Percentiles rank a stretch among this genome's conserved stretches.
Conservation (phyloP, 2,113 vertebrate species). For the Bagarius yarrelli region DNA sequence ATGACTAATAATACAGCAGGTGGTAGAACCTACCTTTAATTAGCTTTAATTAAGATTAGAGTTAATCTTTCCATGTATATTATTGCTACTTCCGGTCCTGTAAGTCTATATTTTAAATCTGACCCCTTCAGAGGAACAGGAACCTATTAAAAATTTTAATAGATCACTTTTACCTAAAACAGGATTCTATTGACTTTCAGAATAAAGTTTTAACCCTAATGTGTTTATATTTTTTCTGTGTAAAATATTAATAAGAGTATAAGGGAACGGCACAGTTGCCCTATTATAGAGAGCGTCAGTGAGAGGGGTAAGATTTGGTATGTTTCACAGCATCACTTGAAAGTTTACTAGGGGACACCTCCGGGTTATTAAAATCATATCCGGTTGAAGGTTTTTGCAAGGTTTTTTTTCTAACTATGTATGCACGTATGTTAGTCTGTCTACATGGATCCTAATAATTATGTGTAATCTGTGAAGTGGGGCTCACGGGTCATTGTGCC, state of each 20-base stretch:
- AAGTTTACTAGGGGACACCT: not conserved
- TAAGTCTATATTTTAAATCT: too few relatives aligned
- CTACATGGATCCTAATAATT: conserved; percentile 7
- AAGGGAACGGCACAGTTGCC: not conserved
- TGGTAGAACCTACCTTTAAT: too few relatives aligned
- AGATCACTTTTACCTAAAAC: too few relatives aligned
- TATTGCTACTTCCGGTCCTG: too few relatives aligned
- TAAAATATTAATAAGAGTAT: not conserved
- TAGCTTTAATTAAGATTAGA: too few relatives aligned
- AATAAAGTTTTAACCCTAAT: not conserved
- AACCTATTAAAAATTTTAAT: too few relatives aligned
- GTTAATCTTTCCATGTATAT: too few relatives aligned
- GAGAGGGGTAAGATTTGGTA: not conserved
- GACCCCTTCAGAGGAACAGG: too few relatives aligned
- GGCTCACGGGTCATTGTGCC: conserved; percentile 78
- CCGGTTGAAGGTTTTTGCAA: too few relatives aligned
- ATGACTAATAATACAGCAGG: too few relatives aligned
- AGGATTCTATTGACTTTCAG: too few relatives aligned
- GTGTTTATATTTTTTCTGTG: too few relatives aligned
- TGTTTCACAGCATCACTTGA: not conserved
- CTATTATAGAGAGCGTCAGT: not conserved
- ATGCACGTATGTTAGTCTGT: not conserved
- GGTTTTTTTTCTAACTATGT: not conserved
- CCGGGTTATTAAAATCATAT: not conserved
- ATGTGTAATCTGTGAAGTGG: conserved; percentile 74